Evolutionary conservation across 2,797 vertebrate species (phyloP).

Genomic region (Ceryle rudis): DNA sequence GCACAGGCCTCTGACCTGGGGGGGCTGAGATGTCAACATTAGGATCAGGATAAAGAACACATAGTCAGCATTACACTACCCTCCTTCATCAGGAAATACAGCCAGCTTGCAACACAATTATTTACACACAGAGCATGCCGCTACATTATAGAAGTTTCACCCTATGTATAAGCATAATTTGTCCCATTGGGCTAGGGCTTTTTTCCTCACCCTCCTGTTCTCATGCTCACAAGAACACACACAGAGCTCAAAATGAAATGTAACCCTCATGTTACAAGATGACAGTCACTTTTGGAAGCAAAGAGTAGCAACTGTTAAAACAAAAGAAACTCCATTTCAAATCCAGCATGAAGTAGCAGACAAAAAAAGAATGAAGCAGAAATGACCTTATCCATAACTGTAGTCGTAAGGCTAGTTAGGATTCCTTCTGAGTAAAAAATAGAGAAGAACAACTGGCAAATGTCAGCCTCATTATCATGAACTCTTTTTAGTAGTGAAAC

Average conservation of each 20-base stretch:
- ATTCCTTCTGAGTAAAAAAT: constrained; percentile 71
- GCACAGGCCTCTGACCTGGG: not conserved
- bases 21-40: not conserved
- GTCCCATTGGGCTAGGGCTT: fast-evolving
- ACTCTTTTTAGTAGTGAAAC: constrained; percentile 42
- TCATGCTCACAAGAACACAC: not conserved
- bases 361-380: constrained; percentile 26
- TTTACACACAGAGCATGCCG: fast-evolving
- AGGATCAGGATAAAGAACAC: not conserved
- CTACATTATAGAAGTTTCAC: not conserved
- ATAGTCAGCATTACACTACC: too few relatives aligned
- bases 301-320: constrained; percentile 64
- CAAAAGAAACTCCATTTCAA: constrained; percentile 40
- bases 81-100: not conserved
- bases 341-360: not conserved
- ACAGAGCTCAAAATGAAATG: not conserved
- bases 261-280: not conserved
- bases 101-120: not conserved
- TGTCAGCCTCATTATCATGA: constrained; percentile 60
- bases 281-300: not conserved
- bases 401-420: constrained; percentile 27
- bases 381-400: constrained; percentile 41
- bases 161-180: not conserved
- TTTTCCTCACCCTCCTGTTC: not conserved
- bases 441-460: constrained; percentile 70